Base-by-base conservation (phyloP, 2,797 vertebrate species). In the Megaceryle alcyon region DNA sequence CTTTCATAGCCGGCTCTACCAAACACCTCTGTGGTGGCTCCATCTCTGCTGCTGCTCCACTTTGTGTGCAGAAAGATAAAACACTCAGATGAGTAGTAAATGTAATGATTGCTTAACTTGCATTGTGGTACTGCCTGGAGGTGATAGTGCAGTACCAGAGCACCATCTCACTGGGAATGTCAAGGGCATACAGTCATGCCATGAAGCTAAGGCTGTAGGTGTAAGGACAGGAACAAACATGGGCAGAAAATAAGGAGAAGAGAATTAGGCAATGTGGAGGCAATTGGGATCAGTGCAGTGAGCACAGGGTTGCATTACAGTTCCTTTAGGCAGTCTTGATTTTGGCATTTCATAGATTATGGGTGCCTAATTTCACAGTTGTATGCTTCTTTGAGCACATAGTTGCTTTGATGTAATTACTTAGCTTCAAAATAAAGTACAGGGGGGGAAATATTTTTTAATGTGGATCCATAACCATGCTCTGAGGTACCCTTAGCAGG, bases 1-100 rank as follows among this genome's bases (percentile, higher is more conserved):
- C 31, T 79, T 26, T 7, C 29, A 13, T 1, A 54, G 37, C 39
- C n/a, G 6, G 41, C 60, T 63, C 16, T 57, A 26, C 49, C 68
- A 43, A 51, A 9, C 0, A 0, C 12, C 33, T 70, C 51, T 5
- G 23, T 20, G 56, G 63, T 39, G 68, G 54, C 39, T 60, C 5
- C 2, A 0, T 10, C 53, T 9, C 15, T 0, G 2, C 59, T 49
- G 43, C 28, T 13, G 80, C 68, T 59, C 20, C 11, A 6, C 0
- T 1, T 63, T 26, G 51, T 0, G 5, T 13, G 63, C 60, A 60
- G 60, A 1, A 5, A 33, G 61, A 53, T 39, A 44, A 77, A 5
- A 31, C 71, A 57, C 60, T n/a, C 14, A 1, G 65, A n/a, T 18
- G 63, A 35, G 86, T 9, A 17, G 78, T 35, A 51, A 25, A 22